phyloP scores from a whole-genome alignment of 2,888 invertebrate species.

The Allacma fusca region DNA sequence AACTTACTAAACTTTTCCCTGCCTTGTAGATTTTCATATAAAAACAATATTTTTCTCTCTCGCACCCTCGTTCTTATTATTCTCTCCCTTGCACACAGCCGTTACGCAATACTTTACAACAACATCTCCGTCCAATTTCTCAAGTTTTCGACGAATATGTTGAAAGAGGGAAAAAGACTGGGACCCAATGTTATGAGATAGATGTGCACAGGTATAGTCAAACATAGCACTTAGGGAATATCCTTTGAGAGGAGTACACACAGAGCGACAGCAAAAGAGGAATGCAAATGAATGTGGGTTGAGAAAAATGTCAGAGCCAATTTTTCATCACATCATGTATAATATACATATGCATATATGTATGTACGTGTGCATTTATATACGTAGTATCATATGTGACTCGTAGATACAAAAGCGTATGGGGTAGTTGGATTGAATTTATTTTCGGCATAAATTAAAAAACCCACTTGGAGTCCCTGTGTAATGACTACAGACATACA shows the following conservation, averaged over 20 bases:
- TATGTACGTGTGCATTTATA: too few relatives aligned
- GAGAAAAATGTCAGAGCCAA: slow-evolving; percentile 35
- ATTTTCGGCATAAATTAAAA: slow-evolving; percentile 35
- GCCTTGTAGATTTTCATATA: slow-evolving; percentile 1
- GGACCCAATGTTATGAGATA: too few relatives aligned
- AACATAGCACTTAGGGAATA: too few relatives aligned
- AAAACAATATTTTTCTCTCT: background rate
- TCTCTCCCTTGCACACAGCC: background rate
- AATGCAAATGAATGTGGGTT: slow-evolving; percentile 37
- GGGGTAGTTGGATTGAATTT: slow-evolving; percentile 2
- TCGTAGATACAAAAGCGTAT: background rate
- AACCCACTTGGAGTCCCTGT: background rate
- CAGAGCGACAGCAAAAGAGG: background rate
- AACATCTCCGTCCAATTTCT: too few relatives aligned
- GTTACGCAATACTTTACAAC: too few relatives aligned
- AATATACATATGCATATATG: background rate
- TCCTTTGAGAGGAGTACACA: background rate
- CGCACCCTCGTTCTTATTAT: background rate
- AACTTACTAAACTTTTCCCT: too few relatives aligned
- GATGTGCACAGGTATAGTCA: too few relatives aligned
- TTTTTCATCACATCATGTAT: slow-evolving; percentile 32
- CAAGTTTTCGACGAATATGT: too few relatives aligned
- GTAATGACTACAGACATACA: slow-evolving; percentile 1
- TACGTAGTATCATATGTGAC: too few relatives aligned
- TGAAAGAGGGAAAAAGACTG: too few relatives aligned